phyloP scores from a whole-genome alignment of 2,888 invertebrate species.

The Parnassius glacialis region DNA sequence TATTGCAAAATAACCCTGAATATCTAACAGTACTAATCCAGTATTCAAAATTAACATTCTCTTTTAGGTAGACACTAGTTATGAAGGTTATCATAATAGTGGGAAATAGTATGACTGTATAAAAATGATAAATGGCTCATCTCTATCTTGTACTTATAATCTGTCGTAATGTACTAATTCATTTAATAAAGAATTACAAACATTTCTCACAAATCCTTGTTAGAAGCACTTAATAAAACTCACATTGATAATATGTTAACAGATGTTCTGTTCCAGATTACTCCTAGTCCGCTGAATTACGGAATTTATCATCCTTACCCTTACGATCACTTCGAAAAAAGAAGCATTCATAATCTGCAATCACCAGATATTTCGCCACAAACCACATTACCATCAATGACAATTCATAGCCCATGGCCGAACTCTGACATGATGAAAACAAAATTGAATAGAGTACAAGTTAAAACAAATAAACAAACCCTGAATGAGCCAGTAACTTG shows the following conservation, averaged over 20 bases:
- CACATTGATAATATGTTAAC: conserved; percentile 67
- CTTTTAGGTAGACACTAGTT: conserved; percentile 72
- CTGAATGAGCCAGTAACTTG: conserved; percentile 36
- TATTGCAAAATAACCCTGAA: no score
- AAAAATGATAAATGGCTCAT: conserved; percentile 36
- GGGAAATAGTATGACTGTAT: conserved; percentile 63
- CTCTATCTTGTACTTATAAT: conserved; percentile 23
- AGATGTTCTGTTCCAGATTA: conserved; percentile 82
- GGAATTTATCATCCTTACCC: conserved; percentile 85
- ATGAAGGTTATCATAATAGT: conserved; percentile 69
- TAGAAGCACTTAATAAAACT: conserved; percentile 53
- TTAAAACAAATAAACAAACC: conserved; percentile 39
- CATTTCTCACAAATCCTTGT: conserved; percentile 34
- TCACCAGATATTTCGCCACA: conserved; percentile 57
- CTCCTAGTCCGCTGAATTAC: conserved; percentile 87
- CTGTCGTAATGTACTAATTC: no score
- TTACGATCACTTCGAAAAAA: conserved; percentile 70
- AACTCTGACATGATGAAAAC: conserved; percentile 20
- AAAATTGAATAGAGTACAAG: conserved; percentile 58
- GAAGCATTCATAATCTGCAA: conserved; percentile 61
- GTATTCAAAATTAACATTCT: conserved; percentile 45
- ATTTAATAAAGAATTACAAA: conserved; percentile 8
- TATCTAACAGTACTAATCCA: conserved; percentile 35
- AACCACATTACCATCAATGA: conserved; percentile 47
- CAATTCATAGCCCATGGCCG: conserved; percentile 43